Evolutionary conservation across 2,113 vertebrate species (phyloP).

Genomic region (Sceloporus tristichus): DNA sequence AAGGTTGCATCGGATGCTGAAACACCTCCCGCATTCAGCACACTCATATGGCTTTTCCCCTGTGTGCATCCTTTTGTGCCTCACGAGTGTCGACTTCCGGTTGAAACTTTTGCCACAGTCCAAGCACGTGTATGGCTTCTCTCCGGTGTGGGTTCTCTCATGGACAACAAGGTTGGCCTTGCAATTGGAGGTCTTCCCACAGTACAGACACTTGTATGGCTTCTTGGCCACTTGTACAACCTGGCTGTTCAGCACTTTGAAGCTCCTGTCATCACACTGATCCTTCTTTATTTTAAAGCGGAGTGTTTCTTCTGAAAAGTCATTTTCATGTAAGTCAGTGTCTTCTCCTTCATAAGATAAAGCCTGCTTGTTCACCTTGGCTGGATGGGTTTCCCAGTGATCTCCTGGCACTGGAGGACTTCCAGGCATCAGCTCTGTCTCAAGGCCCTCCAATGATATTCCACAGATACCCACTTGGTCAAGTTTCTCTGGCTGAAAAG

Average conservation of each 20-base stretch:
- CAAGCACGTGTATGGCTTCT: constrained; percentile 69
- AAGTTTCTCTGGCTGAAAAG: not conserved
- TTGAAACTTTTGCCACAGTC: constrained; percentile 74
- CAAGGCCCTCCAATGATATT: not conserved
- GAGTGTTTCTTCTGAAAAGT: too few relatives aligned
- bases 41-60: constrained; percentile 71
- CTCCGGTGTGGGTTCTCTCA: constrained; percentile 70
- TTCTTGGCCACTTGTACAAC: too few relatives aligned
- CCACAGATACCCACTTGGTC: not conserved
- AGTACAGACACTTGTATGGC: constrained; percentile 59
- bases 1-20: constrained; percentile 70
- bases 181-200: constrained; percentile 65
- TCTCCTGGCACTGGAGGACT: not conserved
- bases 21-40: constrained; percentile 65
- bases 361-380: not conserved
- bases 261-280: too few relatives aligned
- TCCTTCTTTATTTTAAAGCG: too few relatives aligned
- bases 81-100: constrained; percentile 71
- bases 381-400: not conserved
- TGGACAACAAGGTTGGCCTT: constrained; percentile 68
- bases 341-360: constrained; percentile 45
- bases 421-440: not conserved
- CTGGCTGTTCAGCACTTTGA: too few relatives aligned
- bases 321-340: not conserved
- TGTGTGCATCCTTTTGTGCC: constrained; percentile 70